Evolutionary conservation across 2,888 invertebrate genomes (phyloP).

Genomic region (Drosophila limbata): DNA sequence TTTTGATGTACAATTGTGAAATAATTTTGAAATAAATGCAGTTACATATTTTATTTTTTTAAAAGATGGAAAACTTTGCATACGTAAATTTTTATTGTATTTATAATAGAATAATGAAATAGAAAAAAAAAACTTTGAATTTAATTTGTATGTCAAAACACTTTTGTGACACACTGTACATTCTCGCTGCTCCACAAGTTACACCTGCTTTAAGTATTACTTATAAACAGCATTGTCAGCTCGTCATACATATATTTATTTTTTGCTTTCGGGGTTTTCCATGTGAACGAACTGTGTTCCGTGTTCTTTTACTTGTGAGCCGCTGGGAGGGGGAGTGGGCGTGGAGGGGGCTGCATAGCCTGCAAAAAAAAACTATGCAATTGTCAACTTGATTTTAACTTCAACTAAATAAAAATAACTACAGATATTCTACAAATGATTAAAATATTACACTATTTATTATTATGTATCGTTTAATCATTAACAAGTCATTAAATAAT

Average conservation of each 20-base stretch:
- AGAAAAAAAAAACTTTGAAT: neutral
- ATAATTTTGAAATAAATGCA: no score
- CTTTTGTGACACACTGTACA: neutral
- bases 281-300: slow-evolving; percentile 66
- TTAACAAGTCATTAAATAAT: neutral
- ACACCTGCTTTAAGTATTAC: slow-evolving; percentile 36
- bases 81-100: no score
- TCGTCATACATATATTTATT: slow-evolving; percentile 26
- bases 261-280: slow-evolving; percentile 39
- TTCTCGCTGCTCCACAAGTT: neutral
- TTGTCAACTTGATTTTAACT: slow-evolving; percentile 43
- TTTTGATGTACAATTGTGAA: no score
- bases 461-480: neutral
- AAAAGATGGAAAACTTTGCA: no score
- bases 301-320: slow-evolving; percentile 19
- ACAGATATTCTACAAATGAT: neutral
- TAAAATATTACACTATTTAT: neutral
- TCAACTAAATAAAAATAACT: neutral
- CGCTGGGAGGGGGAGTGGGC: neutral
- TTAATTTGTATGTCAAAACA: neutral
- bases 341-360: neutral
- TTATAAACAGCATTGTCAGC: slow-evolving; percentile 65
- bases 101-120: neutral
- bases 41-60: no score
- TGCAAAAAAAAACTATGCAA: slow-evolving; percentile 30